A percentile compares a stretch with the other conserved stretches of the same genome.
Evolutionary conservation across 2,113 vertebrate genomes (phyloP).

Genomic region (Salvelinus fontinalis): DNA sequence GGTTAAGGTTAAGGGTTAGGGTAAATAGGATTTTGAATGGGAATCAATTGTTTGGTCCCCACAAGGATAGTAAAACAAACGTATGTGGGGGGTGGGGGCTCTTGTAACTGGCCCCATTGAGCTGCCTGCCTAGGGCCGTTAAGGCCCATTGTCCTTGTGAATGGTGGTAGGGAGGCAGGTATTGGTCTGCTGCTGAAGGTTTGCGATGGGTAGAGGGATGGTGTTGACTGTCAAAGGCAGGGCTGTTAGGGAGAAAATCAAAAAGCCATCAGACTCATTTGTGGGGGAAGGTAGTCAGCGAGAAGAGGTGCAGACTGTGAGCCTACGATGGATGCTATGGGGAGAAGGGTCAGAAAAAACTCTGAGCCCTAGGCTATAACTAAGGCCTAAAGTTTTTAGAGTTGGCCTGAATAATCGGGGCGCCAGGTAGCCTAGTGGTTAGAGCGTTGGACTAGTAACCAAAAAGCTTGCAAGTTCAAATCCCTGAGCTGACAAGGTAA

Average conservation of each 20-base stretch:
- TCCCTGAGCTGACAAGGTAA: too few relatives aligned
- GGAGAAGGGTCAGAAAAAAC: background rate
- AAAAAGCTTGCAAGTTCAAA: too few relatives aligned
- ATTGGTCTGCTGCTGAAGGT: conserved; percentile 57
- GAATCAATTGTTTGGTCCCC: too few relatives aligned
- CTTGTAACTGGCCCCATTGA: conserved; percentile 53
- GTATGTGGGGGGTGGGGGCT: conserved; percentile 19
- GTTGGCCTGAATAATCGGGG: too few relatives aligned
- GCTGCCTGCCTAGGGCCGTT: conserved; percentile 61
- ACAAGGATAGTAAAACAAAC: too few relatives aligned
- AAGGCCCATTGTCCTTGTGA: conserved; percentile 69
- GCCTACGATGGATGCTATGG: background rate
- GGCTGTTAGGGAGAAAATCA: conserved; percentile 61
- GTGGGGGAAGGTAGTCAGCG: conserved; percentile 34
- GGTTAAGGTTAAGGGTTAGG: too few relatives aligned
- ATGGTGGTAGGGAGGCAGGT: conserved; percentile 60
- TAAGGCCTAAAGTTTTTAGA: too few relatives aligned
- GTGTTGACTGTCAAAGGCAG: conserved; percentile 66
- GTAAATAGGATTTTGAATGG: too few relatives aligned
- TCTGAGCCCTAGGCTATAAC: too few relatives aligned
- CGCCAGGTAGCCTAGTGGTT: too few relatives aligned
- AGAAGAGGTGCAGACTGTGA: background rate
- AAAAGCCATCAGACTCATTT: conserved; percentile 73
- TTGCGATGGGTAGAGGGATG: conserved; percentile 23
- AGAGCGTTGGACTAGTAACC: too few relatives aligned